A percentile compares a stretch with the other conserved stretches of the same genome.
phyloP scores from a whole-genome alignment of 1,140 invertebrate species.

The Babylonia areolata region DNA sequence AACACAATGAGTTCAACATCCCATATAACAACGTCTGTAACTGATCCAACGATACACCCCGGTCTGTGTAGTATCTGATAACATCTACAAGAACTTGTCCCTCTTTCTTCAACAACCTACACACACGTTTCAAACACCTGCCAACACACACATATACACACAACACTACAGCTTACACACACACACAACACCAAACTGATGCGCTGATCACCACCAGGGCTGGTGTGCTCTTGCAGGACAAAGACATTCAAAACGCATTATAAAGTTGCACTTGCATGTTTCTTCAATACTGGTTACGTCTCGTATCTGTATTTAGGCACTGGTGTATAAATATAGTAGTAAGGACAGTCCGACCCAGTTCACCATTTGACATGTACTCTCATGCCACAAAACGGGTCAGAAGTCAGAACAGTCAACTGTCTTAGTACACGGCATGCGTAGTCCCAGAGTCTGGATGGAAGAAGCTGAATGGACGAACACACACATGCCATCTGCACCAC shows the following conservation, averaged over 20 bases:
- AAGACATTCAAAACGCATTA: background rate
- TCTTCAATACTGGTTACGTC: background rate
- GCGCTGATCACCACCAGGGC: no score
- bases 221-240: no score
- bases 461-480: background rate
- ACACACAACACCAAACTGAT: background rate
- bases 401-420: background rate
- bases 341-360: background rate
- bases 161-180: background rate
- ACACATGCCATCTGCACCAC: background rate
- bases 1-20: no score
- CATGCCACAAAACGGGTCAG: background rate
- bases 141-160: background rate
- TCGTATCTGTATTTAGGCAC: conserved; percentile 2
- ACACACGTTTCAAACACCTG: no score
- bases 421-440: background rate
- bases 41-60: no score
- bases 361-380: background rate
- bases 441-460: background rate
- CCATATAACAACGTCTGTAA: no score
- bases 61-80: no score
- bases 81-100: no score
- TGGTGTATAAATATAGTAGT: background rate
- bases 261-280: background rate
- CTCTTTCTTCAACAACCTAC: no score